Evolutionary conservation across 2,797 vertebrate genomes (phyloP).

Genomic region (Chaenodraco wilsoni): DNA sequence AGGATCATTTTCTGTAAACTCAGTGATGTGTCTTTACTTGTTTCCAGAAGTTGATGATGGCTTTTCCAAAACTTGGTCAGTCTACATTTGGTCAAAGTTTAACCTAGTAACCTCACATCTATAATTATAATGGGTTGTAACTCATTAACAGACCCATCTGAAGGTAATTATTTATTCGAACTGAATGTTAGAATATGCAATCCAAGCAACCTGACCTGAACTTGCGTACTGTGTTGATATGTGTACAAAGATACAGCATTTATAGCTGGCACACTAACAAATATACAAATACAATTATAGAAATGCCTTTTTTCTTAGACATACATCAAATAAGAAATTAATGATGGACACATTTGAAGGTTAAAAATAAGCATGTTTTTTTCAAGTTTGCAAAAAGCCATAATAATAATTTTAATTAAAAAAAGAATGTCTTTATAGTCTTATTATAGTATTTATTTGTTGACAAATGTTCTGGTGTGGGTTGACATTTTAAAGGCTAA

Average conservation of each 20-base stretch:
- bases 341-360: too few relatives aligned
- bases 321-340: too few relatives aligned
- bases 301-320: too few relatives aligned
- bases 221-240: not conserved
- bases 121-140: not conserved
- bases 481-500: not conserved
- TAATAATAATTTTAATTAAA: too few relatives aligned
- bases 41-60: not conserved
- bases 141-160: not conserved
- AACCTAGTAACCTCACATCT: not conserved
- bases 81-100: not conserved
- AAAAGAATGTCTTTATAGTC: too few relatives aligned
- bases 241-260: not conserved
- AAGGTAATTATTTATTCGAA: not conserved
- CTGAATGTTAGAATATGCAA: not conserved
- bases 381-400: too few relatives aligned
- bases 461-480: not conserved
- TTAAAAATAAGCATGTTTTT: too few relatives aligned
- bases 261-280: not conserved
- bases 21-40: not conserved
- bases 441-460: not conserved
- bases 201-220: not conserved
- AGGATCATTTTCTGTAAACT: too few relatives aligned
- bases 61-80: not conserved
- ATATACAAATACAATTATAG: too few relatives aligned